phyloP scores from a whole-genome alignment of 2,113 vertebrate genomes.

The Numida meleagris region DNA sequence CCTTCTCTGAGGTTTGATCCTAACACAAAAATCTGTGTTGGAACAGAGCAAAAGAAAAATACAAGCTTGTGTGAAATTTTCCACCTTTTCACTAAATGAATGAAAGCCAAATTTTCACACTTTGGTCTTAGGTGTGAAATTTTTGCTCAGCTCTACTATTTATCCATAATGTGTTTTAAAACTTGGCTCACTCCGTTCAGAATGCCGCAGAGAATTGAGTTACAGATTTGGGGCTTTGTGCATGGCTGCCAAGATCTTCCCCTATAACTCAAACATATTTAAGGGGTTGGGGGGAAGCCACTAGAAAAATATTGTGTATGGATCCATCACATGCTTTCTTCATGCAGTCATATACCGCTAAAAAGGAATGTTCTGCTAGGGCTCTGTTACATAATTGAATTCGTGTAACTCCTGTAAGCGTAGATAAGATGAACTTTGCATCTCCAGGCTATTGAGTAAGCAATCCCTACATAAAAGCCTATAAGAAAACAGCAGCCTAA shows the following conservation, averaged over 20 bases:
- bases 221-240: conserved; percentile 63
- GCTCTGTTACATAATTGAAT: not conserved
- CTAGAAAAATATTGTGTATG: conserved; percentile 47
- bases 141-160: conserved; percentile 56
- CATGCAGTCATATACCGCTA: conserved; percentile 54
- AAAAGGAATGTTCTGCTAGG: conserved; percentile 41
- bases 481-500: not conserved
- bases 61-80: conserved; percentile 57
- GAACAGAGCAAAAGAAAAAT: conserved; percentile 47
- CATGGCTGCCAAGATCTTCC: conserved; percentile 54
- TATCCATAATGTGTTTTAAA: conserved; percentile 61
- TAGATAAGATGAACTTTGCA: conserved; percentile 16
- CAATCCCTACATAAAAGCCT: not conserved
- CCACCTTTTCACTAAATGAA: conserved; percentile 62
- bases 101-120: conserved; percentile 69
- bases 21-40: not conserved
- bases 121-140: conserved; percentile 60
- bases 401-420: not conserved
- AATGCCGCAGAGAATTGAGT: conserved; percentile 64
- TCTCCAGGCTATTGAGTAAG: not conserved
- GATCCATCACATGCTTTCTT: conserved; percentile 59
- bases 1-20: not conserved
- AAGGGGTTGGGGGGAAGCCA: not conserved
- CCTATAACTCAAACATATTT: conserved; percentile 60
- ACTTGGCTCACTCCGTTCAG: conserved; percentile 14